Percentiles rank a stretch among this genome's conserved stretches.
Evolutionary conservation across 2,797 vertebrate species (phyloP).

Genomic region (Pangasius mekongensis): DNA sequence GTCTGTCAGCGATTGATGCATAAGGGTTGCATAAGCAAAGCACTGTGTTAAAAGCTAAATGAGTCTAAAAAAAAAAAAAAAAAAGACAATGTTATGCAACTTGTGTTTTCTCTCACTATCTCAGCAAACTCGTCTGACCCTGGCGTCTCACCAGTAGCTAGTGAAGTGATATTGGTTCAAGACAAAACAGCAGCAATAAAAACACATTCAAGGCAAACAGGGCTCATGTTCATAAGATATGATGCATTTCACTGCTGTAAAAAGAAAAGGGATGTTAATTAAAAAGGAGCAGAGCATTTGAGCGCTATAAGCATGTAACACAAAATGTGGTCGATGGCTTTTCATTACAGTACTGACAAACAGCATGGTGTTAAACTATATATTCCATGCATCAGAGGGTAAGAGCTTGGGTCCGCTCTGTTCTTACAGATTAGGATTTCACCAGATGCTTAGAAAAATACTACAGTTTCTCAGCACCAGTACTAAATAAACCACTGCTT

Average conservation of each 20-base stretch:
- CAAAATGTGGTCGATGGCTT: not conserved
- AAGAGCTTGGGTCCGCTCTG: not conserved
- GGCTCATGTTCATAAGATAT: not conserved
- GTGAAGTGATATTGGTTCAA: slow-evolving; percentile 24
- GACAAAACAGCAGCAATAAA: slow-evolving; percentile 7
- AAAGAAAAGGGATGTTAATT: not conserved
- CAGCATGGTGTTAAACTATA: too few relatives aligned
- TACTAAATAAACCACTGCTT: not conserved
- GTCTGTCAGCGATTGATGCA: slow-evolving; percentile 49
- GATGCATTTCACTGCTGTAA: not conserved
- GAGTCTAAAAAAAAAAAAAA: slow-evolving; percentile 45
- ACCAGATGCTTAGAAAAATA: not conserved
- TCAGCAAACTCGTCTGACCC: slow-evolving; percentile 11
- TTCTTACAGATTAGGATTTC: not conserved
- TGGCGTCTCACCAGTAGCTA: slow-evolving; percentile 22
- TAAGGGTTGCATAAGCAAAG: slow-evolving; percentile 56
- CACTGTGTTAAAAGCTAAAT: slow-evolving; percentile 66
- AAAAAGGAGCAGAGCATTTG: not conserved
- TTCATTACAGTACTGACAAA: not conserved
- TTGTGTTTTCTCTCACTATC: slow-evolving; percentile 26
- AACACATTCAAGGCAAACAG: slow-evolving; percentile 31
- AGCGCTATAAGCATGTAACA: not conserved
- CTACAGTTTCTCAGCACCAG: not conserved
- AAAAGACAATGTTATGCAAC: slow-evolving; percentile 50
- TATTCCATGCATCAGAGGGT: not conserved